Percentiles rank a stretch among this genome's conserved stretches.
Conservation (phyloP, 2,888 invertebrate species). For the Cephus sareptanus region DNA sequence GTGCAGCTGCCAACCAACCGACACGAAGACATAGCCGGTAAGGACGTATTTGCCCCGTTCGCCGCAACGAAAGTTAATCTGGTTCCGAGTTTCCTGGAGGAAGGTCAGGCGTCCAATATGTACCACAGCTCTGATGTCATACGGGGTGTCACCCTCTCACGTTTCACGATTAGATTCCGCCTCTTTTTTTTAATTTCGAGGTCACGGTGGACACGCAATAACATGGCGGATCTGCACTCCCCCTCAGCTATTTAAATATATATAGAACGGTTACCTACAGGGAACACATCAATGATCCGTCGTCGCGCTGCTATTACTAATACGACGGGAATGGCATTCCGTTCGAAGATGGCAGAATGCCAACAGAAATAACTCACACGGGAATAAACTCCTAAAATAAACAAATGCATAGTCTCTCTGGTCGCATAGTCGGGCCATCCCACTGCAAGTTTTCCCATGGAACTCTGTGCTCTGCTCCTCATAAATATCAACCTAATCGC, state of each 20-base stretch:
- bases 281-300: not conserved
- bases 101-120: not conserved
- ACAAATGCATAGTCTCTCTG: not conserved
- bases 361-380: conserved; percentile 16
- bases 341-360: conserved; percentile 15
- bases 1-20: not conserved
- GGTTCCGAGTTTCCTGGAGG: not conserved
- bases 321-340: conserved; percentile 18
- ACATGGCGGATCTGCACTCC: not conserved
- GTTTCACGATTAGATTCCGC: not conserved
- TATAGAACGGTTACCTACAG: not conserved
- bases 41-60: not conserved
- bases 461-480: not conserved
- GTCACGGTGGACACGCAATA: not conserved
- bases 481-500: not conserved
- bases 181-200: not conserved
- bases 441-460: not conserved
- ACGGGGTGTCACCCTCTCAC: not conserved
- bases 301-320: conserved; percentile 1
- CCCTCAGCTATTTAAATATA: not conserved
- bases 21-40: not conserved
- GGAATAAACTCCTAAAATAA: conserved; percentile 18
- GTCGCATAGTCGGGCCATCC: not conserved
- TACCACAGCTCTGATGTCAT: not conserved
- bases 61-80: not conserved